Base-by-base conservation (phyloP, 2,888 invertebrate genomes). In the Alentia gelatinosa region DNA sequence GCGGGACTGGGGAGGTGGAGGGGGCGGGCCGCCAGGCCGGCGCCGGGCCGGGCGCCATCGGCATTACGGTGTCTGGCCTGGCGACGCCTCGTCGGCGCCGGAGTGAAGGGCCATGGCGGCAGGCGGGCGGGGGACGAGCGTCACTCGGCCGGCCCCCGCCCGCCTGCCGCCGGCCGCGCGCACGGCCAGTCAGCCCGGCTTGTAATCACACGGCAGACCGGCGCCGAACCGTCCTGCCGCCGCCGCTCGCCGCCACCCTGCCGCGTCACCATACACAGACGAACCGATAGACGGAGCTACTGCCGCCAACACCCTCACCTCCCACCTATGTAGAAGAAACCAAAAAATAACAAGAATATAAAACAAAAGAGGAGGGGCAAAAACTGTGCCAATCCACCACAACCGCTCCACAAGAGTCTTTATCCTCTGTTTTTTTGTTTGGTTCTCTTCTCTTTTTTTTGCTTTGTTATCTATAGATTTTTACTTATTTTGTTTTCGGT, bases 21-120 rank as follows among this genome's bases (percentile, higher is more conserved):
- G 15, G 56, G 56, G n/a, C 3, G 37, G 37, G 23, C 1, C 37
- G 79, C 37, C 39, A 79, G 79, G 39, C 79, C 79, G 79, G 79
- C 79, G 79, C 79, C 79, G 37, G n/a, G 39, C 37, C n/a, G n/a
- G 37, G 79, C 79, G 79, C 79, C 79, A 74, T 4, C n/a, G 37
- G 79, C 79, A 79, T 79, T 79, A 79, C 39, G 39, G 1, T 23
- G 79, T 79, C 79, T 79, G 79, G 37, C 15, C 37, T 12, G 37
- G 79, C n/a, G 37, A 26, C 79, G 79, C 19, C 79, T 79, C 37
- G 37, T 19, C 37, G 79, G 39, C 79, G 79, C 79, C 79, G 5
- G 68, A 1, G 68, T 68, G 23, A 30, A 56, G 56, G 56, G 56
- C 19, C 56, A n/a, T 56, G 9, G 9, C 19, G 47, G 9, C 47